phyloP scores from a whole-genome alignment of 1,140 invertebrate genomes.

The Ctenoplectra terminalis region DNA sequence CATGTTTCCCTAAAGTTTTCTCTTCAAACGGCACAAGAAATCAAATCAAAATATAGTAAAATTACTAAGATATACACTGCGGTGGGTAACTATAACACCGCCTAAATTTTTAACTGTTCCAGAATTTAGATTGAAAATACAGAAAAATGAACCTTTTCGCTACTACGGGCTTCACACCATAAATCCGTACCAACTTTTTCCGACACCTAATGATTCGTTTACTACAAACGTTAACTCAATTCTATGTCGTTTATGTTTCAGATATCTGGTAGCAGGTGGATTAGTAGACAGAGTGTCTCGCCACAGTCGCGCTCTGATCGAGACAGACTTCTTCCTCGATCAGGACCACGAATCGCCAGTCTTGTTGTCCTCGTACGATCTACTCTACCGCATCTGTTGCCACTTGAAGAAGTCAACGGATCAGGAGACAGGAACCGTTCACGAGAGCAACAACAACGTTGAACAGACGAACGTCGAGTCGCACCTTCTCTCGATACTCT shows the following conservation, averaged over 20 bases:
- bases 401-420: conserved; percentile 72
- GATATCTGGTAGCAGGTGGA: conserved; percentile 80
- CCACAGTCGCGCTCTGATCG: conserved; percentile 78
- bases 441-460: conserved; percentile 44
- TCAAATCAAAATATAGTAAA: no score
- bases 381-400: conserved; percentile 75
- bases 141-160: no score
- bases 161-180: no score
- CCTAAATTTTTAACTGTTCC: no score
- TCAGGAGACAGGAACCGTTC: conserved; percentile 49
- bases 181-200: no score
- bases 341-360: conserved; percentile 80
- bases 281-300: conserved; percentile 79
- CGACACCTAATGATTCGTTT: no score
- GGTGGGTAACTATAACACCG: no score
- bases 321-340: conserved; percentile 79
- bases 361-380: conserved; percentile 77
- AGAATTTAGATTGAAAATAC: no score
- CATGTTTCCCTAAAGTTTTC: no score
- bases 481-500: conserved; percentile 85
- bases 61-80: no score
- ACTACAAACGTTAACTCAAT: background rate
- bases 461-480: conserved; percentile 84
- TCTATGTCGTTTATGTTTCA: conserved; percentile 66
- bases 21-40: no score